Base-by-base conservation (phyloP, 2,113 vertebrate species). In the Sylvia atricapilla region DNA sequence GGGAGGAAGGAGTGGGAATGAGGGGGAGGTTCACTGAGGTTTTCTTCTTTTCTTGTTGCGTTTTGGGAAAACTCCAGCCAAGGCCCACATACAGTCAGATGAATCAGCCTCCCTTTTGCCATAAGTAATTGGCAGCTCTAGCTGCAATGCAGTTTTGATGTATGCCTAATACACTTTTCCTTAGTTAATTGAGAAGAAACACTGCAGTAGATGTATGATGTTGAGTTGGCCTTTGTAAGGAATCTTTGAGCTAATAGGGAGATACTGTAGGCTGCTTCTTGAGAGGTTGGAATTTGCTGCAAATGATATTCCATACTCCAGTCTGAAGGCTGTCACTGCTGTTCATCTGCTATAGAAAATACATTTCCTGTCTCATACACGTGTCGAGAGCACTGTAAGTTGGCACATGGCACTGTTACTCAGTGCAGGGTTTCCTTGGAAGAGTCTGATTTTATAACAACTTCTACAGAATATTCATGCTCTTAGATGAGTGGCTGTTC, bases 111-210 rank as follows among this genome's bases (percentile, higher is more conserved):
- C 55, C 63, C 50, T 83, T 91, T 83, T 93, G 90, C 94, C 70
- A 55, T 80, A 82, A 91, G 89, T 87, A 87, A 95, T 83, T 95
- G 94, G 95, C 94, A 96, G 82, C 59, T 90, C 67, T 76, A 95
- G 89, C 96, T 97, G 96, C 96, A 97, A 82, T 97, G 95, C 96
- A 97, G 94, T 85, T 97, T 95, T 83, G 84, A 80, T 94, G 47
- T 88, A 47, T 62, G 82, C 79, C 75, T 93, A 90, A 85, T 77
- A 69, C 47, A 37, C 37, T 95, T 90, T 52, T 89, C 80, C 87
- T 59, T 60, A 39, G 59, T 86, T 90, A 94, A 91, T 88, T 79
- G 93, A 94, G 92, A 91, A 94, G 91, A 94, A 90, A 63, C 23
- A 15, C 78, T 83, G 94, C 93, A 85, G 87, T 62, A 87, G 82